Base-by-base conservation (phyloP, 2,888 invertebrate species). In the Thalpophila matura region DNA sequence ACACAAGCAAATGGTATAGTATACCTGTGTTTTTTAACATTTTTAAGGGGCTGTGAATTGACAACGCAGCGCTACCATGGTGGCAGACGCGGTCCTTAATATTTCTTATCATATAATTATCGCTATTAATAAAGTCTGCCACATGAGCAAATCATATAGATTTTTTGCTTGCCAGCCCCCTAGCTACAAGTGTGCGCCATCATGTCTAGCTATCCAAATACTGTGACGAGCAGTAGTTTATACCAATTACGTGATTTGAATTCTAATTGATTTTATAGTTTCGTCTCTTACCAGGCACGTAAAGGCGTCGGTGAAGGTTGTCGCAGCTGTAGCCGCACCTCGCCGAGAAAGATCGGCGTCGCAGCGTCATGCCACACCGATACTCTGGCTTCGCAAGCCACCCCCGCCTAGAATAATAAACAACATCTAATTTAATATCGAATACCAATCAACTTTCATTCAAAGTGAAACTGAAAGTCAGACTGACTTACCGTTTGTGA, bases 341-440 rank as follows among this genome's bases (percentile, higher is more conserved):
- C 98, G 18, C 99, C 99, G 33, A 99, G 96, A 91, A 98, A 99
- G 63, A 98, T 97, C 80, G 98, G 97, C 65, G 97, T 96, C 67
- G 97, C 97, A 78, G 96, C 97, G 79, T 98, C 98, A 89, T 99
- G 99, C 97, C 98, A 98, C 67, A 98, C 95, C 12, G 98, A 97
- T 71, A 98, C 97, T 76, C 97, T 96, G 81, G 98, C 96, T 90
- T 98, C 98, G 85, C 96, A 97, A 79, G 97, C 97, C 91, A 97
- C 97, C 62, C 97, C 96, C 76, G 92, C 90, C 94, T 95, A 82
- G 4, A 71, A 49, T 24, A 60, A 43, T n/a, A 37, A 59, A 45
- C 1, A 14, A 18, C 6, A 42, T 12, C 6, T 3, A 7, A 24
- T 43, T 18, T 9, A 12, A 40, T 33, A 18, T 24, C 5, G 1